Percentiles rank a stretch among this genome's conserved stretches.
These are phyloP conservation scores for Acrobasis repandana DNA, from an alignment of 2,888 invertebrate species.

Conservation along the genomic window DNA sequence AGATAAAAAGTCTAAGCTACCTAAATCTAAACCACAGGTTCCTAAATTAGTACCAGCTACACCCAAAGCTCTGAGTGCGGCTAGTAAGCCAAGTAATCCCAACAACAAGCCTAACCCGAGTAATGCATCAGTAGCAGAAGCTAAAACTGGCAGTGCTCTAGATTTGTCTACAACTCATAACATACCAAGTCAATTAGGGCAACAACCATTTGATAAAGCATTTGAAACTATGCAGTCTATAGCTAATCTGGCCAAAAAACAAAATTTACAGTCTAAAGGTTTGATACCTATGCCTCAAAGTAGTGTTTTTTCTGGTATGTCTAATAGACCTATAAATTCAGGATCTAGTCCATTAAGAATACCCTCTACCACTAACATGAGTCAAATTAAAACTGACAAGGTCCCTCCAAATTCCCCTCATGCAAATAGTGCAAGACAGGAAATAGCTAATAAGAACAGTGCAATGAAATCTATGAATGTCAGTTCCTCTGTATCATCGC, in stretches of 20 bases:
- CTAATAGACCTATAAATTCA: constrained; percentile 55
- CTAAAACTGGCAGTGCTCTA: constrained; percentile 67
- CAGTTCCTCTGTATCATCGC: constrained; percentile 50
- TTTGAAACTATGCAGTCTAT: constrained; percentile 81
- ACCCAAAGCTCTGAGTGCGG: constrained; percentile 65
- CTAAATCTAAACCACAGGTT: constrained; percentile 74
- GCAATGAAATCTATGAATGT: constrained; percentile 49
- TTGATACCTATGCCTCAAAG: constrained; percentile 54
- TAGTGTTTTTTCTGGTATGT: constrained; percentile 56
- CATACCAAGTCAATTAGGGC: constrained; percentile 66
- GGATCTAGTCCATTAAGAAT: constrained; percentile 58
- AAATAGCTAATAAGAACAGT: constrained; percentile 53
- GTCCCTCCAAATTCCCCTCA: constrained; percentile 44
- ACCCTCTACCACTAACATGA: constrained; percentile 57
- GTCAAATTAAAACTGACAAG: constrained; percentile 67
- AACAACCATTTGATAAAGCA: constrained; percentile 68
- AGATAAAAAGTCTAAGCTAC: constrained; percentile 71
- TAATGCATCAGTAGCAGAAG: constrained; percentile 46
- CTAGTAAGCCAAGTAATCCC: constrained; percentile 57
- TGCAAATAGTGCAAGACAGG: constrained; percentile 51
- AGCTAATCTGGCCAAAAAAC: constrained; percentile 77
- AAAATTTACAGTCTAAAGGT: constrained; percentile 64
- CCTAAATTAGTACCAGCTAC: constrained; percentile 74
- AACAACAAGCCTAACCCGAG: constrained; percentile 48
- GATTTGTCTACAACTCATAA: constrained; percentile 77